These are phyloP conservation scores for Dendropsophus ebraccatus DNA, from an alignment of 2,113 vertebrate genomes.

Conservation along the genomic window DNA sequence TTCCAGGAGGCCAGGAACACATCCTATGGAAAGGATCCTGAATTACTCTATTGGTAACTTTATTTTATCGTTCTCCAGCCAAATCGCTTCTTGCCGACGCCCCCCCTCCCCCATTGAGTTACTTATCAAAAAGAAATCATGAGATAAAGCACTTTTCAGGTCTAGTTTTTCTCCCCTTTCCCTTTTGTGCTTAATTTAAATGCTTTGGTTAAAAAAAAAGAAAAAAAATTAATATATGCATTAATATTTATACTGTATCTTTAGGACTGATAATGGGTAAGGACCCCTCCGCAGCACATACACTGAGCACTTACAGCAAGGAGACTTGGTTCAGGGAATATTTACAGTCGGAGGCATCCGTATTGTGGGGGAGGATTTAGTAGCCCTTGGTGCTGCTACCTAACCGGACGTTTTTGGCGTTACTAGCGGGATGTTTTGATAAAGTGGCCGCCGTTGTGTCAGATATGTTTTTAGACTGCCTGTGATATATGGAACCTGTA, in stretches of 20 bases:
- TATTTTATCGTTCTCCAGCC: slow-evolving; percentile 21
- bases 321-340: slow-evolving; percentile 26
- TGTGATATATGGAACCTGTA: neutral
- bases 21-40: neutral
- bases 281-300: neutral
- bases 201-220: slow-evolving; percentile 57
- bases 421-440: neutral
- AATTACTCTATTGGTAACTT: slow-evolving; percentile 17
- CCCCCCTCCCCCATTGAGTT: too few species aligned
- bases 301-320: neutral
- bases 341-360: slow-evolving; percentile 59
- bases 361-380: neutral
- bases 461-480: neutral
- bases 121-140: slow-evolving; percentile 2
- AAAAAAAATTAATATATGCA: slow-evolving; percentile 52
- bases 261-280: slow-evolving; percentile 7
- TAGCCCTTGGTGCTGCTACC: neutral
- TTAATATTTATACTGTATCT: slow-evolving; percentile 49
- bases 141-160: slow-evolving; percentile 57
- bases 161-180: slow-evolving; percentile 44
- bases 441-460: neutral
- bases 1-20: slow-evolving; percentile 21
- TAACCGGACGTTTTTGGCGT: neutral
- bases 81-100: too few species aligned
- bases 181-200: slow-evolving; percentile 42